A percentile compares a stretch with the other conserved stretches of the same genome.
Evolutionary conservation across 2,113 vertebrate genomes (phyloP).

Genomic region (Struthidea cinerea): DNA sequence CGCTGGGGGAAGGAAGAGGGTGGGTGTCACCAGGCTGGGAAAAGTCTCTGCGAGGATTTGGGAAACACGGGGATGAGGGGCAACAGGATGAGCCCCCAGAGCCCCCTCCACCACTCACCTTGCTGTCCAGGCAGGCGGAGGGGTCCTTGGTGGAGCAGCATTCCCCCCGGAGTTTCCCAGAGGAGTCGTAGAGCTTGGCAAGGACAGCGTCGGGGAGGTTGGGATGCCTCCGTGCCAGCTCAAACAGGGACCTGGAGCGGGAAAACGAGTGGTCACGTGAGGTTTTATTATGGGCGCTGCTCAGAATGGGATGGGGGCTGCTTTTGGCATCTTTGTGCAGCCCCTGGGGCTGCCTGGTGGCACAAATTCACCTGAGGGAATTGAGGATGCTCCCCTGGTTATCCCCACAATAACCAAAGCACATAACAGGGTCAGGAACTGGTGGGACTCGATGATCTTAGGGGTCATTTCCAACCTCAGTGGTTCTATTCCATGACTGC

Average conservation of each 20-base stretch:
- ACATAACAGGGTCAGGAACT: background rate
- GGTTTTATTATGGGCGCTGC: accelerated
- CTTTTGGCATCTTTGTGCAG: background rate
- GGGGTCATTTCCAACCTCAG: background rate
- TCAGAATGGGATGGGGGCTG: background rate
- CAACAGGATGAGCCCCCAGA: accelerated
- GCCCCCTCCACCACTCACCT: background rate
- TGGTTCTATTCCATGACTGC: background rate
- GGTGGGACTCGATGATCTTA: background rate
- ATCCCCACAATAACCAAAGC: too few relatives aligned
- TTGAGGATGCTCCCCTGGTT: background rate
- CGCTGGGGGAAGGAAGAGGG: constrained; percentile 28
- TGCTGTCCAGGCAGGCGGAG: constrained; percentile 17
- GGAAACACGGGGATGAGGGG: accelerated
- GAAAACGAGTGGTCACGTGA: accelerated
- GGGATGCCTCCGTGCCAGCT: constrained; percentile 48
- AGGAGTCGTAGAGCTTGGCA: constrained; percentile 2
- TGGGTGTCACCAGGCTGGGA: background rate
- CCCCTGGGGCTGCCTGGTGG: background rate
- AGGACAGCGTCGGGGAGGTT: constrained; percentile 62
- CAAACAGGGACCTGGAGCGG: constrained; percentile 54
- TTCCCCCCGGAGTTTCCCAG: background rate
- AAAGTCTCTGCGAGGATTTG: background rate
- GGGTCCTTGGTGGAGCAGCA: constrained; percentile 57
- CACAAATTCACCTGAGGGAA: background rate